Evolutionary conservation across 2,113 vertebrate species (phyloP).

Genomic region (Nesogale talazaci): DNA sequence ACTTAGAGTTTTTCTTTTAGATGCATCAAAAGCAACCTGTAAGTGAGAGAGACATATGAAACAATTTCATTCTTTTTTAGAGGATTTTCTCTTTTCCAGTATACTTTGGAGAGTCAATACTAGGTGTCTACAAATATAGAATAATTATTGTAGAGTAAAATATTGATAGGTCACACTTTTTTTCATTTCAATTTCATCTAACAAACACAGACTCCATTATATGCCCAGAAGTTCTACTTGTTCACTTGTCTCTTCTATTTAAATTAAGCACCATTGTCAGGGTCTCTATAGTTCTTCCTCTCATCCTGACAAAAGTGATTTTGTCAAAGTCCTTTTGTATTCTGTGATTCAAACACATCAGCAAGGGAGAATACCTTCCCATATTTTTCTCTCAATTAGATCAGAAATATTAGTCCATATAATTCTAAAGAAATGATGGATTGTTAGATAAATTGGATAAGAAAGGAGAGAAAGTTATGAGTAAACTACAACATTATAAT

Average conservation of each 20-base stretch:
- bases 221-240: neutral
- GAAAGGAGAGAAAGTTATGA: neutral
- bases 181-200: neutral
- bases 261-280: neutral
- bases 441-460: neutral
- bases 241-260: neutral
- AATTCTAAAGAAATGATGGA: neutral
- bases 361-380: neutral
- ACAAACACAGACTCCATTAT: fast-evolving
- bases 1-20: constrained; percentile 84
- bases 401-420: neutral
- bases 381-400: neutral
- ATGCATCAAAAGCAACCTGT: constrained; percentile 92
- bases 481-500: neutral
- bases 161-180: neutral
- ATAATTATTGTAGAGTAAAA: neutral
- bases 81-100: neutral
- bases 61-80: neutral
- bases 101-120: neutral
- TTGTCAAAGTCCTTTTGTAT: neutral
- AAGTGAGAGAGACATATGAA: constrained; percentile 41
- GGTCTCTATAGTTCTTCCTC: neutral
- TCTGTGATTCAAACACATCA: neutral
- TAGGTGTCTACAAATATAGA: neutral
- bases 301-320: neutral